These are phyloP conservation scores for Trachurus trachurus DNA, from an alignment of 2,797 vertebrate genomes.

Conservation along the genomic window DNA sequence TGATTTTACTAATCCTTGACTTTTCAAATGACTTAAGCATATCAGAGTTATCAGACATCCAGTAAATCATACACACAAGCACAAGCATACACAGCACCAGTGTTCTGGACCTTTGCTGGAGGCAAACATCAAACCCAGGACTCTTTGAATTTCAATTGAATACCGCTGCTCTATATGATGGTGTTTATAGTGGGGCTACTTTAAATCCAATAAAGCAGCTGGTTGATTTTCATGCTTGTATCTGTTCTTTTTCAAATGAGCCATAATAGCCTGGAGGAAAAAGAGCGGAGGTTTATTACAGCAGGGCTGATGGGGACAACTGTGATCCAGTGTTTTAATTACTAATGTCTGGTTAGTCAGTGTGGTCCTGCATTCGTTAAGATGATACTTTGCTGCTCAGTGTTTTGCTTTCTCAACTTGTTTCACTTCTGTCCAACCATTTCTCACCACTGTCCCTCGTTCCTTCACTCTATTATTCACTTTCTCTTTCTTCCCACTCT, in stretches of 20 bases:
- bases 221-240: conserved; percentile 42
- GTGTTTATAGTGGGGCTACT: conserved; percentile 7
- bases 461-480: neutral
- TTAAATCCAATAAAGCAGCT: conserved; percentile 53
- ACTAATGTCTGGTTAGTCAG: conserved; percentile 51
- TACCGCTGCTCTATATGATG: neutral
- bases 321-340: conserved; percentile 68
- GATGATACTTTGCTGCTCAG: conserved; percentile 40
- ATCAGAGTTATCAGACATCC: too few relatives aligned
- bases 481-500: neutral
- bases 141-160: too few relatives aligned
- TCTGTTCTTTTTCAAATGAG: conserved; percentile 61
- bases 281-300: conserved; percentile 53
- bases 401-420: conserved; percentile 8
- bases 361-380: conserved; percentile 47
- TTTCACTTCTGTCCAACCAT: neutral
- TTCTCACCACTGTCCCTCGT: neutral
- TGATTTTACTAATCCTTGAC: too few relatives aligned
- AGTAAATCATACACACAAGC: too few relatives aligned
- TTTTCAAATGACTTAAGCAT: too few relatives aligned
- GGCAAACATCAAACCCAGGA: too few relatives aligned
- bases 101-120: too few relatives aligned
- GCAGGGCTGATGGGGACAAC: conserved; percentile 59
- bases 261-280: conserved; percentile 42
- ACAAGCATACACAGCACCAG: too few relatives aligned